Evolutionary conservation across 1,140 invertebrate species (phyloP).

Genomic region (Drosophila pachea): DNA sequence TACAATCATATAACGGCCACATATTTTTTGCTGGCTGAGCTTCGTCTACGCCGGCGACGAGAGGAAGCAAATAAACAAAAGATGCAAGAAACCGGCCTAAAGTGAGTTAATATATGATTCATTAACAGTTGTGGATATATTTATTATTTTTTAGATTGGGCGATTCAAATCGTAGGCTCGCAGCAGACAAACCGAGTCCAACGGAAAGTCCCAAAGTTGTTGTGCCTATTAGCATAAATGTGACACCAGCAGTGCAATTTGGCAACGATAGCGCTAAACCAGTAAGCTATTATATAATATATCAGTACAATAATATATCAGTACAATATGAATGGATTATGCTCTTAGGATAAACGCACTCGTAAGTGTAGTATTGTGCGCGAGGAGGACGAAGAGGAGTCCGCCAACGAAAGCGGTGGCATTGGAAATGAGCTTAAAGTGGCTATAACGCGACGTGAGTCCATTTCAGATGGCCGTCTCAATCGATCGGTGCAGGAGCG

Average conservation of each 20-base stretch:
- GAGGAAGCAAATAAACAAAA: conserved; percentile 81
- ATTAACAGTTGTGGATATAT: not conserved
- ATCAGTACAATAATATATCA: not conserved
- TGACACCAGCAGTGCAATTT: conserved; percentile 58
- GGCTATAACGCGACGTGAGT: conserved; percentile 80
- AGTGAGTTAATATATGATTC: conserved; percentile 25
- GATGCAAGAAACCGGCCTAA: conserved; percentile 52
- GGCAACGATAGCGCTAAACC: conserved; percentile 54
- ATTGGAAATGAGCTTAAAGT: conserved; percentile 79
- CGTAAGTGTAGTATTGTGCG: conserved; percentile 93
- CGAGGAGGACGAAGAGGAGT: conserved; percentile 90
- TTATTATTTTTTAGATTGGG: conserved; percentile 34
- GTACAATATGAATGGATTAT: conserved; percentile 7
- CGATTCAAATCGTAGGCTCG: conserved; percentile 39
- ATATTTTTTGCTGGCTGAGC: conserved; percentile 97
- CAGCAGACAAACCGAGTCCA: conserved; percentile 60
- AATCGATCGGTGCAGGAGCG: conserved; percentile 81
- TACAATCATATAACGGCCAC: conserved; percentile 99
- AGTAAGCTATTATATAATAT: conserved; percentile 33
- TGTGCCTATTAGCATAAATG: conserved; percentile 68
- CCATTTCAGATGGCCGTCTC: conserved; percentile 83
- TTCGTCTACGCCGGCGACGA: conserved; percentile 88
- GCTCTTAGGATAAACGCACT: conserved; percentile 79
- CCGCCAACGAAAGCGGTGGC: conserved; percentile 80
- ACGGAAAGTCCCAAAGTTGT: conserved; percentile 56